Percentiles rank a stretch among this genome's conserved stretches.
These are phyloP conservation scores for Hyposmocoma kahamanoa DNA, from an alignment of 1,140 invertebrate genomes.

Conservation along the genomic window DNA sequence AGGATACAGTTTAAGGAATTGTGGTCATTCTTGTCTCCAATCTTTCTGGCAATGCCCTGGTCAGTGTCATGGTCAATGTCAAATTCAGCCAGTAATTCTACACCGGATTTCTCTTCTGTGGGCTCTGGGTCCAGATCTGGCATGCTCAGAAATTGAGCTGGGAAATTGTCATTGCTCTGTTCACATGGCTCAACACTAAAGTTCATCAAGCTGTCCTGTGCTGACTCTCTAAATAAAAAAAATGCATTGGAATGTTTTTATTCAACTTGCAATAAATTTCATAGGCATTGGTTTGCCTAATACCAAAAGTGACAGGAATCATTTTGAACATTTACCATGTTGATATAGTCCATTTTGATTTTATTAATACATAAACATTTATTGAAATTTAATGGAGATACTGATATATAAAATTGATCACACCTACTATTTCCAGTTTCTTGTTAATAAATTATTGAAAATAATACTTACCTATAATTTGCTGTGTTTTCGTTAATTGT, in stretches of 20 bases:
- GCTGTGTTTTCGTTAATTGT: conserved; percentile 3
- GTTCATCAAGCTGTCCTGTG: conserved; percentile 43
- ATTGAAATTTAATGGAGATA: too few species aligned
- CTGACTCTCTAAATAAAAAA: conserved; percentile 14
- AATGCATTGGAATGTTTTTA: too few species aligned
- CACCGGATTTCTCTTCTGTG: conserved; percentile 27
- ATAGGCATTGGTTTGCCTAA: too few species aligned
- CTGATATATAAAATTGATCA: too few species aligned
- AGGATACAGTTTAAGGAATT: conserved; percentile 60
- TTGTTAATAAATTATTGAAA: too few species aligned
- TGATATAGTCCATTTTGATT: too few species aligned
- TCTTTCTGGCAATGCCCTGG: conserved; percentile 28
- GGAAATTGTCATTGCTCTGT: conserved; percentile 40
- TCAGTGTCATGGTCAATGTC: conserved; percentile 44
- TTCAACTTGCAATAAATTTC: too few species aligned
- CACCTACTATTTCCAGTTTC: too few species aligned
- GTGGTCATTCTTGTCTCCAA: conserved; percentile 26
- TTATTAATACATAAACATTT: too few species aligned
- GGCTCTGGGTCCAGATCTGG: conserved; percentile 48
- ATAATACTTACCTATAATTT: background rate
- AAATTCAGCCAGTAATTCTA: conserved; percentile 52
- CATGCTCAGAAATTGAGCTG: conserved; percentile 48
- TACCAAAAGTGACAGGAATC: too few species aligned
- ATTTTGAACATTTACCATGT: too few species aligned
- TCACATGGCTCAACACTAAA: conserved; percentile 40